A percentile compares a stretch with the other conserved stretches of the same genome.
Conservation (phyloP, 2,113 vertebrate genomes). For the Albula goreensis region DNA sequence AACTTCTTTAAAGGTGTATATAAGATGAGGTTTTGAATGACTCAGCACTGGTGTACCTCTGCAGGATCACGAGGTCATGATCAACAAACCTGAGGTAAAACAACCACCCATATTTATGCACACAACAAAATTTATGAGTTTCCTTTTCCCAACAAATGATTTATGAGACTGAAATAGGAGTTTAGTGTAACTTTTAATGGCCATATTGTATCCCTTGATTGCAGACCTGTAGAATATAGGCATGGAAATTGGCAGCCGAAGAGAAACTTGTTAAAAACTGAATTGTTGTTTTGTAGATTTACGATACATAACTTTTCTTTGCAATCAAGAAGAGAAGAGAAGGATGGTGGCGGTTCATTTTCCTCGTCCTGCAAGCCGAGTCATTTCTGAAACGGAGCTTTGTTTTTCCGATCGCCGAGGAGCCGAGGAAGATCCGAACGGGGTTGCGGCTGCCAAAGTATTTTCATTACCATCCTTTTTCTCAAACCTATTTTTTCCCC, state of each 20-base stretch:
- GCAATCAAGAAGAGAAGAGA: not conserved
- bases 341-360: too few species aligned
- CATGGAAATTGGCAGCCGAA: not conserved
- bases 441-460: not conserved
- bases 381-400: constrained; percentile 3
- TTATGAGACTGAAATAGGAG: constrained; percentile 9
- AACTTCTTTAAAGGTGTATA: not conserved
- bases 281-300: not conserved
- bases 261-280: not conserved
- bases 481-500: not conserved
- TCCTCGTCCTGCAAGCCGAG: not conserved
- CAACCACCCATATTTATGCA: constrained; percentile 8
- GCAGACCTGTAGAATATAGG: not conserved
- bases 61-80: not conserved
- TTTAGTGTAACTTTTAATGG: not conserved
- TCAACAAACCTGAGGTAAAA: constrained; percentile 13
- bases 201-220: not conserved
- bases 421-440: not conserved
- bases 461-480: constrained; percentile 18
- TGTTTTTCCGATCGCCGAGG: not conserved
- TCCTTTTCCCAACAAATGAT: not conserved
- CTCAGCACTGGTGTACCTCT: not conserved
- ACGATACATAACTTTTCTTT: not conserved
- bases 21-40: constrained; percentile 2
- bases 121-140: not conserved